Evolutionary conservation across 2,797 vertebrate genomes (phyloP).

Genomic region (Diplodus sargus): DNA sequence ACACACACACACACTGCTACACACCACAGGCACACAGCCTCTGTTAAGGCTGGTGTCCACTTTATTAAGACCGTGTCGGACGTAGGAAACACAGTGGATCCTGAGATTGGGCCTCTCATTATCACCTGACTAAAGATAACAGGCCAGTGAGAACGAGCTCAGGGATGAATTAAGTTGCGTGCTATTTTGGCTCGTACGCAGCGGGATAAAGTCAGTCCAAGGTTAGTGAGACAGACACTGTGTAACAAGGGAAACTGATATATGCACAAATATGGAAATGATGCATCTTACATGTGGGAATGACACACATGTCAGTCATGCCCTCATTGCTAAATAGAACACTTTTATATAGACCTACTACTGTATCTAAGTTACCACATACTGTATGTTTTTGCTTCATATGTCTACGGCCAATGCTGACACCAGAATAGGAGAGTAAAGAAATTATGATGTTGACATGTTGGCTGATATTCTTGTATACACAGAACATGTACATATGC

Average conservation of each 20-base stretch:
- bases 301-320: background rate
- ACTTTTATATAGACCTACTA: background rate
- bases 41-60: constrained; percentile 38
- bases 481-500: no score
- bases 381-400: background rate
- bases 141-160: constrained; percentile 65
- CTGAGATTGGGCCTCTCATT: constrained; percentile 66
- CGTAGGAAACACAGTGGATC: constrained; percentile 64
- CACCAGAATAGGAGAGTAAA: no score
- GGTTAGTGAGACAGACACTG: constrained; percentile 46
- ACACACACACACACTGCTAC: constrained; percentile 33
- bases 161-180: constrained; percentile 58
- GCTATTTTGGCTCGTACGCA: constrained; percentile 65
- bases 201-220: constrained; percentile 60
- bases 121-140: constrained; percentile 77
- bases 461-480: no score
- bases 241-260: background rate
- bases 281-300: constrained; percentile 3
- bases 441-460: no score
- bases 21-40: constrained; percentile 15
- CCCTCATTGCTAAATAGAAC: background rate
- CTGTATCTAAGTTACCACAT: background rate
- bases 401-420: background rate
- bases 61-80: constrained; percentile 59
- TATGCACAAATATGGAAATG: constrained; percentile 9